Base-by-base conservation (phyloP, 2,888 invertebrate species). In the Athetis lepigone region DNA sequence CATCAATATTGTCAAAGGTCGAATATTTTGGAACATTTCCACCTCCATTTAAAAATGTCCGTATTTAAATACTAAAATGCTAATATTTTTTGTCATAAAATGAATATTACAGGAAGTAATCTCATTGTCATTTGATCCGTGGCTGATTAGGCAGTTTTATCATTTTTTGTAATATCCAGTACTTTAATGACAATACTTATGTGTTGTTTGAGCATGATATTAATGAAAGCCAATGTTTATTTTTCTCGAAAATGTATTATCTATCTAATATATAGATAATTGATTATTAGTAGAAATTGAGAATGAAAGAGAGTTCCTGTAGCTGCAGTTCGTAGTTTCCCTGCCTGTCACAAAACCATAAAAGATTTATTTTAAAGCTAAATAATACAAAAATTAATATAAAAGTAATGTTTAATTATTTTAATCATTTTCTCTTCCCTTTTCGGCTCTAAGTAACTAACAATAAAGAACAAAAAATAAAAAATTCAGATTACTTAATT, bases 41-140 rank as follows among this genome's bases (percentile, higher is more conserved):
- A 23, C 6, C 19, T 16, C 19, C 42, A 58, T 70, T 58, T 63
- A 63, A 62, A 74, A 73, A 39, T 7, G 29, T n/a, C 40, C 13
- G 11, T 21, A 27, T 33, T 33, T 64, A 51, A 51, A 47, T 33
- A 37, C 36, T 61, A 47, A 6, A 7, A 60, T 6, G 18, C 47
- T 58, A 43, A 69, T 56, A 59, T 21, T 66, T 70, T 79, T 77
- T 67, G 42, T 56, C 27, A 52, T 56, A 50, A 57, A 55, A 70
- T 58, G 57, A 68, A 66, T 50, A 46, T 23, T 45, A 46, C 46
- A 77, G 78, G 78, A 78, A 78, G 78, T 70, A 70, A 78, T 78
- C 74, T 80, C 58, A 19, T 64, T 77, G 80, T 68, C 80, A 78
- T 78, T 80, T 78, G 80, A 68, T 80, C 70, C 78, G 71, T 68